Evolutionary conservation across 2,888 invertebrate genomes (phyloP), one percentile per base, ranked within the genome.

Genomic region (Lasioglossum figueresi): DNA sequence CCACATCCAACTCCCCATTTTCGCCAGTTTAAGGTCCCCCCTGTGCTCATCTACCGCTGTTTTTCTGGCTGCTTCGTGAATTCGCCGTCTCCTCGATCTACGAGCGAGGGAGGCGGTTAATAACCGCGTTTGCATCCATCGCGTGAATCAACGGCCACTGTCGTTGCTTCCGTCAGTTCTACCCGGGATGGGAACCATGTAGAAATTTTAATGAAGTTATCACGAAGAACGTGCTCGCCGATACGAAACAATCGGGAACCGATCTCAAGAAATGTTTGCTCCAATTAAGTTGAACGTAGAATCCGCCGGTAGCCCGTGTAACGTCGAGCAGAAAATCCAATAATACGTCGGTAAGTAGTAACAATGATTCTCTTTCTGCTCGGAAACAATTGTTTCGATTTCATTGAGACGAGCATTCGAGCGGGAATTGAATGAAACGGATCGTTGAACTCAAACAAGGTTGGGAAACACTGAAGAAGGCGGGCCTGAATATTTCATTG

Each of bases 1-100:
- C 88, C 88, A 83, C 85, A 90, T 93, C 93, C 93, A 93, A 93
- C 88, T 93, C 84, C 84, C 89, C 91, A 91, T 93, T 93, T 92
- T 92, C 91, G 84, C 90, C 90, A 85, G 89, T 93, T 93, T 92
- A 91, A 91, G 88, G 90, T 87, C 88, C 27, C 43, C 37, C 80
- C 83, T 2, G 71, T 80, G 83, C 83, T 89, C 88, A 87, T 90
- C 88, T 71, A 83, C 76, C 85, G 48, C 59, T 89, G 85, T 90
- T 90, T 88, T 90, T 89, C 82, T 78, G 87, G 43, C 81, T 45
- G 88, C 81, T 79, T 84, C 85, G 81, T 84, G 88, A 90, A 80
- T 85, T 70, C 78, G 70, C 84, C 79, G 84, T 88, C 77, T 90
- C 83, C 84, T 82, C 88, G 80, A 82, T 73, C 86, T 45, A 76